These are phyloP conservation scores for Onychomys torridus DNA, from an alignment of 2,797 vertebrate species.

Conservation along the genomic window DNA sequence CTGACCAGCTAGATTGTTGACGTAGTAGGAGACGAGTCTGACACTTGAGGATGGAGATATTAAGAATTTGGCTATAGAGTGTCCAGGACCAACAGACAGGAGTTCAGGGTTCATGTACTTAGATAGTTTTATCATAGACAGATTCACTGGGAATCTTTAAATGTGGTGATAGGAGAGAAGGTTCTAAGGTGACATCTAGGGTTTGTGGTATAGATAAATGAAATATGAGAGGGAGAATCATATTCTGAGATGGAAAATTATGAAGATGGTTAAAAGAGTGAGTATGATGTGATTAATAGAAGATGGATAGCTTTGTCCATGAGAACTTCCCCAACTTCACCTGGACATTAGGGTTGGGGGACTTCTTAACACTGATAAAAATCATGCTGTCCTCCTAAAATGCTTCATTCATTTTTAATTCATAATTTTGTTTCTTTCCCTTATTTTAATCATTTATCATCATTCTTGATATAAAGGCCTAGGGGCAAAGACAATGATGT, in stretches of 20 bases:
- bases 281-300: not conserved
- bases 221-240: not conserved
- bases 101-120: not conserved
- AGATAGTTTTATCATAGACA: not conserved
- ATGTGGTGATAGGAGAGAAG: not conserved
- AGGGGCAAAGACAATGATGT: conserved; percentile 31
- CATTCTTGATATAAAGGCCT: conserved; percentile 24
- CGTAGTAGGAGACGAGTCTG: not conserved
- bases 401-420: conserved; percentile 49
- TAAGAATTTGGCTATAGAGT: not conserved
- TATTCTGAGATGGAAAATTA: not conserved
- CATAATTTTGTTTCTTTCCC: conserved; percentile 53
- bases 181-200: rapidly evolving
- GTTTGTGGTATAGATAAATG: not conserved
- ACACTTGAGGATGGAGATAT: not conserved
- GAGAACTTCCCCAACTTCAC: not conserved
- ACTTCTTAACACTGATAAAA: conserved; percentile 15
- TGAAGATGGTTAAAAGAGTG: not conserved
- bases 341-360: not conserved
- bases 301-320: not conserved
- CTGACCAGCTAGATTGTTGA: not conserved
- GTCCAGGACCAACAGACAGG: not conserved
- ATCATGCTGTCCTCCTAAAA: conserved; percentile 17
- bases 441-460: conserved; percentile 65
- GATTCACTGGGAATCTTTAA: not conserved